A percentile compares a stretch with the other conserved stretches of the same genome.
Conservation (phyloP, 2,113 vertebrate species). For the Planiliza haematocheilus region DNA sequence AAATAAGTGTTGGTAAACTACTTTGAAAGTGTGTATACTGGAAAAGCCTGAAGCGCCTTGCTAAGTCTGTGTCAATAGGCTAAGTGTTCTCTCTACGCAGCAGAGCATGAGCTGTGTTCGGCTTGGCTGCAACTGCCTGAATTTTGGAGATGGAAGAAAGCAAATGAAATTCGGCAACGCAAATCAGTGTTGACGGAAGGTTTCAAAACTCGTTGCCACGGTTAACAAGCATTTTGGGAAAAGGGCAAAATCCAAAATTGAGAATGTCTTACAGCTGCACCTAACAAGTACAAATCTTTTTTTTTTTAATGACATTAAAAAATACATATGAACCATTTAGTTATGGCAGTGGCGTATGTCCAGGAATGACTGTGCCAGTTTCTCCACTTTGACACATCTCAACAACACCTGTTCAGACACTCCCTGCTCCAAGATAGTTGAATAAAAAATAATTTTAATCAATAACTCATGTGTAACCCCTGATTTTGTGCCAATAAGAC, state of each 20-base stretch:
- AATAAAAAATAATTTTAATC: not conserved
- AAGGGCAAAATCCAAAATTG: not conserved
- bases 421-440: not conserved
- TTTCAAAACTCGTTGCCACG: constrained; percentile 28
- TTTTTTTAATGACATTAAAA: not conserved
- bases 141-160: constrained; percentile 46
- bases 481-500: not conserved
- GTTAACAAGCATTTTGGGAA: constrained; percentile 42
- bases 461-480: not conserved
- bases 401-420: not conserved
- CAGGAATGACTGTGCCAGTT: not conserved
- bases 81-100: constrained; percentile 70
- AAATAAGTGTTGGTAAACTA: constrained; percentile 59
- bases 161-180: constrained; percentile 23
- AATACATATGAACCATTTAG: not conserved
- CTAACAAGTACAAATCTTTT: constrained; percentile 5
- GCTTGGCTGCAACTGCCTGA: constrained; percentile 52
- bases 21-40: constrained; percentile 47
- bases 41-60: constrained; percentile 62
- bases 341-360: not conserved
- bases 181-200: constrained; percentile 40
- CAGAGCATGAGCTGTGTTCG: constrained; percentile 55
- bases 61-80: constrained; percentile 70
- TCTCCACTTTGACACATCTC: not conserved
- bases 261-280: constrained; percentile 1